A percentile compares a stretch with the other conserved stretches of the same genome.
Evolutionary conservation across 2,797 vertebrate genomes (phyloP).

Genomic region (Vultur gryphus): DNA sequence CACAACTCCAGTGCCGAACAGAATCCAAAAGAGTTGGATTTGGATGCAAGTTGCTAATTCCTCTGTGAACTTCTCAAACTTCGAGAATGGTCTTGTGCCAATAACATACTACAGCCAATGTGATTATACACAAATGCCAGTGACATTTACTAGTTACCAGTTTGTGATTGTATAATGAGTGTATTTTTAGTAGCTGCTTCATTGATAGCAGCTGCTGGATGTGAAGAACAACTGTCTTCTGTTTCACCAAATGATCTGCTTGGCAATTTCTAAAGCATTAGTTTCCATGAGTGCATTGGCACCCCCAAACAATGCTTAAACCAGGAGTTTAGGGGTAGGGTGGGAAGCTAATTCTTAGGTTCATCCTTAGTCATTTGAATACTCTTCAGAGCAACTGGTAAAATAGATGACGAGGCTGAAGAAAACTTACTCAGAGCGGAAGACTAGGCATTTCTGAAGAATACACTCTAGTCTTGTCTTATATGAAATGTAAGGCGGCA

Average conservation of each 20-base stretch:
- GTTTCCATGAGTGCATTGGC: not conserved
- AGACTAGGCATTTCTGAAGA: not conserved
- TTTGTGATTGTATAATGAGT: not conserved
- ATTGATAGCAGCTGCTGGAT: slow-evolving; percentile 3
- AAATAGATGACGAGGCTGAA: not conserved
- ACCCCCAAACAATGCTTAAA: not conserved
- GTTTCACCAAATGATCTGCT: slow-evolving; percentile 41
- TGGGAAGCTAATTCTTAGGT: not conserved
- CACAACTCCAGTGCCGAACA: not conserved
- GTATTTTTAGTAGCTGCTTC: not conserved
- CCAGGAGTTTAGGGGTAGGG: not conserved
- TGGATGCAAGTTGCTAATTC: not conserved
- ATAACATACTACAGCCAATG: not conserved
- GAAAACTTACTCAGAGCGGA: not conserved
- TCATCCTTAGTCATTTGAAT: not conserved
- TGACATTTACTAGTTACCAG: not conserved
- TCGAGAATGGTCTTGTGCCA: not conserved
- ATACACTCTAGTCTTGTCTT: not conserved
- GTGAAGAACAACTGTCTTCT: slow-evolving; percentile 3
- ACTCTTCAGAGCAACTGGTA: not conserved
- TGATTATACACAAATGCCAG: not conserved
- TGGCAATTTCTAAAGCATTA: not conserved
- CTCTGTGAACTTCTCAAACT: not conserved
- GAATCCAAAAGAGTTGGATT: not conserved
- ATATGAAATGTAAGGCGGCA: not conserved